These are phyloP conservation scores for Eristalis arbustorum DNA, from an alignment of 2,888 invertebrate genomes.

Conservation along the genomic window DNA sequence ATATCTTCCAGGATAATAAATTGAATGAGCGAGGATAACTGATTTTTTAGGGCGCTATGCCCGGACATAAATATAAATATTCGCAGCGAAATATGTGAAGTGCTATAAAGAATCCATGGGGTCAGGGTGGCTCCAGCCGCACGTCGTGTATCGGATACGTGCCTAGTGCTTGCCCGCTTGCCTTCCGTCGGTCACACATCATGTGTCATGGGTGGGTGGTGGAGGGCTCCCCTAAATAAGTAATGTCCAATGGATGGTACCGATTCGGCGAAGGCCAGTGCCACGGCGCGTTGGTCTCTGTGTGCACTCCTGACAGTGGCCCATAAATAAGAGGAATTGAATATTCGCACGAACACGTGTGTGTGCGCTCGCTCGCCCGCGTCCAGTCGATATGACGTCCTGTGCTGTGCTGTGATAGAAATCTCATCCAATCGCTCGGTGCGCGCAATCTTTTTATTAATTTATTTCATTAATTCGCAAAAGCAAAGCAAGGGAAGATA, in stretches of 20 bases:
- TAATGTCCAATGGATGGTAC: constrained; percentile 58
- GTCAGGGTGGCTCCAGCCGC: constrained; percentile 38
- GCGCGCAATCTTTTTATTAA: constrained; percentile 65
- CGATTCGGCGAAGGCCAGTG: constrained; percentile 18
- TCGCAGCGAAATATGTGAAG: constrained; percentile 70
- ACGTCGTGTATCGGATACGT: constrained; percentile 65
- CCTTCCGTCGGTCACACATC: constrained; percentile 28
- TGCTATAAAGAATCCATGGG: constrained; percentile 69
- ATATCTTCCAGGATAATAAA: constrained; percentile 72
- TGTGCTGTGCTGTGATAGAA: constrained; percentile 60
- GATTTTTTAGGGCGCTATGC: constrained; percentile 69
- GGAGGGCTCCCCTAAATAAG: constrained; percentile 59
- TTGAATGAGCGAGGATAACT: constrained; percentile 71
- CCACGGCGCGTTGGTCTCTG: constrained; percentile 4
- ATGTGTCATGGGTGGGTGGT: constrained; percentile 44
- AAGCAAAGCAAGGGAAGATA: constrained; percentile 19
- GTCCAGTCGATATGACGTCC: constrained; percentile 54
- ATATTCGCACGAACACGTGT: constrained; percentile 46
- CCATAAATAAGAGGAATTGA: constrained; percentile 68
- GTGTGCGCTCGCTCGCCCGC: not conserved
- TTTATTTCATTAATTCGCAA: constrained; percentile 68
- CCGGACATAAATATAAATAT: constrained; percentile 70
- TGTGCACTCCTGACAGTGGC: constrained; percentile 65
- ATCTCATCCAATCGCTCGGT: constrained; percentile 58
- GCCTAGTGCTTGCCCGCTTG: constrained; percentile 27